Conservation (phyloP, 1,140 invertebrate species). For the Eueides isabella region DNA sequence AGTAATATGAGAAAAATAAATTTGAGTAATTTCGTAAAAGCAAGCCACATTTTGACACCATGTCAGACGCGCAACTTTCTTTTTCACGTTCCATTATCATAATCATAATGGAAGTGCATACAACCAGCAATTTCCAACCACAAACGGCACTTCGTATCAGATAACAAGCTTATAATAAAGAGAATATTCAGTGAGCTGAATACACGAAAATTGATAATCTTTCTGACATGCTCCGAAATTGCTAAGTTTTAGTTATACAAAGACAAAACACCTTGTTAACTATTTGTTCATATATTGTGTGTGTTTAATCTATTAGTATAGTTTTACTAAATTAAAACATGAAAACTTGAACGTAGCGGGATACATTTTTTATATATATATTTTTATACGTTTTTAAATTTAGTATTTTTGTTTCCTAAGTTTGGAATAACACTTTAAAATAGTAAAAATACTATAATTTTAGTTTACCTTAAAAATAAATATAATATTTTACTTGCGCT, state of each 20-base stretch:
- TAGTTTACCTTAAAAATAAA: too few relatives aligned
- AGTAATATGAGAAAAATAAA: neutral
- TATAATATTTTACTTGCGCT: too few relatives aligned
- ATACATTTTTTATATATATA: too few relatives aligned
- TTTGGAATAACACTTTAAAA: too few relatives aligned
- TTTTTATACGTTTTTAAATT: too few relatives aligned
- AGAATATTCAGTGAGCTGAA: constrained; percentile 39
- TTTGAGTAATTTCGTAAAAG: constrained; percentile 35
- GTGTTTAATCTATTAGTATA: too few relatives aligned
- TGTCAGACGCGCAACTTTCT: constrained; percentile 60
- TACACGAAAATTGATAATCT: constrained; percentile 49
- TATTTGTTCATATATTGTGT: neutral
- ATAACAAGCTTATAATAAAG: constrained; percentile 51
- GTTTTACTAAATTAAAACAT: too few relatives aligned
- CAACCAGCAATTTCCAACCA: constrained; percentile 62
- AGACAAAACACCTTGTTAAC: neutral
- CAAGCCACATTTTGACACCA: constrained; percentile 55
- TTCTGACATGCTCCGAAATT: constrained; percentile 34
- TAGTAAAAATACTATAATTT: too few relatives aligned
- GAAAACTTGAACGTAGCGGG: too few relatives aligned
- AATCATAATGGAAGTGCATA: constrained; percentile 52
- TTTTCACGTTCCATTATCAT: constrained; percentile 60
- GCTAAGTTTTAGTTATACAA: constrained; percentile 3
- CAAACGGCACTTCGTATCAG: constrained; percentile 57
- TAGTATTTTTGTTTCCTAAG: too few relatives aligned